These are phyloP conservation scores for Stegostoma tigrinum DNA, from an alignment of 2,113 vertebrate genomes.

Conservation along the genomic window DNA sequence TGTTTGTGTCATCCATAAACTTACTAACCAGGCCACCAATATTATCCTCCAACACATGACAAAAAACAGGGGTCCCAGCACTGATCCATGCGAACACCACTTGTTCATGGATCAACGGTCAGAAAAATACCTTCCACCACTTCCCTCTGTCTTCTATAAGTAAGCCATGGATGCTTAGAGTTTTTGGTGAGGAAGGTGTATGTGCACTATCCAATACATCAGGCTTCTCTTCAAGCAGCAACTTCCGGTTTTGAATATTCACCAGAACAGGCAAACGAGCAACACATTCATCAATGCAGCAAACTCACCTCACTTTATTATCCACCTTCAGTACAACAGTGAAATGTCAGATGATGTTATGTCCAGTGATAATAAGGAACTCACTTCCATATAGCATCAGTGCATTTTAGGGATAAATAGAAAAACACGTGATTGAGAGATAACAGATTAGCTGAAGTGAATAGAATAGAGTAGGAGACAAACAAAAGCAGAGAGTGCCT, in stretches of 20 bases:
- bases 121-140: no score
- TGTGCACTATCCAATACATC: neutral
- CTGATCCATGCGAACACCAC: no score
- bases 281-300: neutral
- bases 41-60: no score
- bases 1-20: no score
- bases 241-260: neutral
- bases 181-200: neutral
- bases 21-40: no score
- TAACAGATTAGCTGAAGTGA: neutral
- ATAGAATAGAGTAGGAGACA: neutral
- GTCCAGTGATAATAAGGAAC: neutral
- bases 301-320: neutral
- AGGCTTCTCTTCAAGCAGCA: neutral
- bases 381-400: neutral
- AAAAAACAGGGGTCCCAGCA: no score
- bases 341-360: neutral
- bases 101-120: no score
- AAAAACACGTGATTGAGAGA: neutral
- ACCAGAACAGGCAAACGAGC: neutral
- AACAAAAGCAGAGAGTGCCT: no score
- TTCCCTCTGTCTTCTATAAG: no score
- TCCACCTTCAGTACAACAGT: neutral
- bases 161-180: neutral
- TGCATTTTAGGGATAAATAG: neutral